Percentiles rank a stretch among this genome's conserved stretches.
These are phyloP conservation scores for Poecile montanus DNA, from an alignment of 2,797 vertebrate species.

Conservation along the genomic window DNA sequence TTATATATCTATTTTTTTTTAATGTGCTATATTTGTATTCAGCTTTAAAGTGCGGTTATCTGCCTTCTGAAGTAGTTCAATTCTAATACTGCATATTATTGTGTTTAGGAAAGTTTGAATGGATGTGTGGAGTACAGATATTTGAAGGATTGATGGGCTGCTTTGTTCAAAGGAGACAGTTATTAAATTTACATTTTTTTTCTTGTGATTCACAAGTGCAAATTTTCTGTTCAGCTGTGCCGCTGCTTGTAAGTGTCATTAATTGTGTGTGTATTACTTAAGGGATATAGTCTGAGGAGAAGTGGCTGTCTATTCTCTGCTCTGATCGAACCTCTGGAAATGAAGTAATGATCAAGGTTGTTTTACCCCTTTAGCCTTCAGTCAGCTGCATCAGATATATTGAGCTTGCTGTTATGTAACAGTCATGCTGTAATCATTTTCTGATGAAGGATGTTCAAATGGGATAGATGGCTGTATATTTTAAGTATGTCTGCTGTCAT, in stretches of 20 bases:
- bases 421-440: not conserved
- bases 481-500: not conserved
- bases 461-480: not conserved
- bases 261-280: not conserved
- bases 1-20: not conserved
- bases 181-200: not conserved
- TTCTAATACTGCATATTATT: not conserved
- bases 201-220: not conserved
- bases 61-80: not conserved
- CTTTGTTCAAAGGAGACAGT: not conserved
- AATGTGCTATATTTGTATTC: not conserved
- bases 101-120: not conserved
- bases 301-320: not conserved
- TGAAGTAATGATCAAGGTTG: not conserved
- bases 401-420: not conserved
- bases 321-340: not conserved
- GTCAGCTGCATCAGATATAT: not conserved
- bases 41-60: not conserved
- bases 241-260: not conserved
- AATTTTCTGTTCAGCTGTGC: not conserved
- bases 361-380: not conserved
- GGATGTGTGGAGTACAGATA: not conserved
- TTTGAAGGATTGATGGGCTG: not conserved
- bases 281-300: not conserved
- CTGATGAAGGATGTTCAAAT: not conserved